Percentiles rank a stretch among this genome's conserved stretches.
These are phyloP conservation scores for Scaptomyza montana DNA, from an alignment of 1,140 invertebrate genomes.

Conservation along the genomic window DNA sequence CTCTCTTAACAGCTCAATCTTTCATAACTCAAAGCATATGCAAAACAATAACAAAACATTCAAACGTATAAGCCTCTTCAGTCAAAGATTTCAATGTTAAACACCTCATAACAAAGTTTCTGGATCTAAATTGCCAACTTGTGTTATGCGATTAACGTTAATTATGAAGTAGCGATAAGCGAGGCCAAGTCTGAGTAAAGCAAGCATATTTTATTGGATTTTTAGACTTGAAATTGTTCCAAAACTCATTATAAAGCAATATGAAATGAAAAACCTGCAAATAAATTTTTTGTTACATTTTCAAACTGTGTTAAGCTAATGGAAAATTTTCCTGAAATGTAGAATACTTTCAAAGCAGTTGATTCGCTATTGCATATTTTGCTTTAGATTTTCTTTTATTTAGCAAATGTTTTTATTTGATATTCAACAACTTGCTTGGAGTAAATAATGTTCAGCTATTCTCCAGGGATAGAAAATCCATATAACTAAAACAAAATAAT, in stretches of 20 bases:
- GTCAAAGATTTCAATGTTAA: conserved; percentile 40
- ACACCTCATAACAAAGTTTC: conserved; percentile 6
- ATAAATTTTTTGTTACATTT: too few species aligned
- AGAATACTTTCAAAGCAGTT: too few species aligned
- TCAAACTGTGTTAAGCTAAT: too few species aligned
- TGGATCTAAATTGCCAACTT: conserved; percentile 4
- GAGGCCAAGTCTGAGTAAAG: neutral
- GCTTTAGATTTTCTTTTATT: too few species aligned
- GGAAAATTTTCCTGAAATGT: too few species aligned
- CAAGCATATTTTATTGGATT: neutral
- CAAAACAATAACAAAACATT: conserved; percentile 26
- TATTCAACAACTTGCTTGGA: too few species aligned
- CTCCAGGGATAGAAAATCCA: too few species aligned
- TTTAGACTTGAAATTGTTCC: neutral
- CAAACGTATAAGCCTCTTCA: conserved; percentile 4
- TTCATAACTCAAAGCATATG: conserved; percentile 24
- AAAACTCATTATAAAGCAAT: too few species aligned
- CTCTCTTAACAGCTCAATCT: conserved; percentile 22
- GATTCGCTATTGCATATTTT: too few species aligned
- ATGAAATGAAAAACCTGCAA: too few species aligned
- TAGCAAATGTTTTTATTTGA: too few species aligned
- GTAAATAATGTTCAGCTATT: too few species aligned
- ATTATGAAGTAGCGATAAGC: neutral
- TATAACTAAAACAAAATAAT: neutral
- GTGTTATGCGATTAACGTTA: neutral